These are phyloP conservation scores for Cochlearius cochlearius DNA, from an alignment of 2,113 vertebrate species.

Conservation along the genomic window DNA sequence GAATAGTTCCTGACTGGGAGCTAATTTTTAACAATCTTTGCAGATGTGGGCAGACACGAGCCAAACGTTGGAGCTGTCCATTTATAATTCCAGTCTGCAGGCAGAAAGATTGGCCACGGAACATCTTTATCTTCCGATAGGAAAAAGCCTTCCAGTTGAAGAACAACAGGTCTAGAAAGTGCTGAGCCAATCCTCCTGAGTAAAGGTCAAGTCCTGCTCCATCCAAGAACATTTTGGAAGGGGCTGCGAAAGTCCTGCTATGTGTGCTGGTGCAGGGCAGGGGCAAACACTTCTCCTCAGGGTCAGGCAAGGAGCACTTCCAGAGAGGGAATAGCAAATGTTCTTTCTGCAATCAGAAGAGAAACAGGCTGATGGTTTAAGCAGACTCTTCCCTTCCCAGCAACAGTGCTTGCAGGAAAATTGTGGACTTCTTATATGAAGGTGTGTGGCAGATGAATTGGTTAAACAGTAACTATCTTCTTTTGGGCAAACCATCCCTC, in stretches of 20 bases:
- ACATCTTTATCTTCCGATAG: background rate
- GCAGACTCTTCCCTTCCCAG: background rate
- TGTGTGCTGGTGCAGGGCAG: background rate
- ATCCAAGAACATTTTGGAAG: background rate
- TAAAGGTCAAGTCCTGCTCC: background rate
- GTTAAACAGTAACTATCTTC: background rate
- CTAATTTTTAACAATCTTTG: background rate
- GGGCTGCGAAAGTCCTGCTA: background rate
- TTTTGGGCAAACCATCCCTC: background rate
- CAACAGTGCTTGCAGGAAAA: background rate
- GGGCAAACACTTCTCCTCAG: background rate
- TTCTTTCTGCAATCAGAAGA: background rate
- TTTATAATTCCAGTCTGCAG: background rate
- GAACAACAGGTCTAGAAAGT: background rate
- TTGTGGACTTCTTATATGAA: background rate
- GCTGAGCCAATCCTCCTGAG: background rate
- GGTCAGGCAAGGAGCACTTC: background rate
- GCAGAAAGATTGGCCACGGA: background rate
- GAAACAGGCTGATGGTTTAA: background rate
- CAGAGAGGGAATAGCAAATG: background rate
- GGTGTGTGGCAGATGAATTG: background rate
- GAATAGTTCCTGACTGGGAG: background rate
- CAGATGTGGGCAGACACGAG: background rate
- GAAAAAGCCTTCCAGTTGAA: background rate
- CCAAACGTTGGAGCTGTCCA: background rate